Evolutionary conservation across 2,888 invertebrate species (phyloP).

Genomic region (Phyllotreta striolata): DNA sequence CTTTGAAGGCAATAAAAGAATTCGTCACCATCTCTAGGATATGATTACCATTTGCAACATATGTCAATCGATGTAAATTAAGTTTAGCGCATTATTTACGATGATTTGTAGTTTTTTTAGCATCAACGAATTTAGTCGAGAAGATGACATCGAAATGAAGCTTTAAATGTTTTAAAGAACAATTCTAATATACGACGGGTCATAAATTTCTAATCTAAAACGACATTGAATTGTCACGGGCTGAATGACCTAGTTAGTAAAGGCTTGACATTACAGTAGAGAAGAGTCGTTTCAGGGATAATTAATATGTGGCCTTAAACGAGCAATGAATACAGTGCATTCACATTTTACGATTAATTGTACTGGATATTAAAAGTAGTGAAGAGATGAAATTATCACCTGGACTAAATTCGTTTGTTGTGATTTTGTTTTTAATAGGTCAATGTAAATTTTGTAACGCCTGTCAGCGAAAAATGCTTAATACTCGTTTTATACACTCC

Average conservation of each 20-base stretch:
- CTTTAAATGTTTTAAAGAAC: too few species aligned
- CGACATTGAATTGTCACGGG: too few species aligned
- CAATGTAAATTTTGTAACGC: constrained; percentile 18
- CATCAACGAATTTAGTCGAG: background rate
- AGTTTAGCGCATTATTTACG: constrained; percentile 2
- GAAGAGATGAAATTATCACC: background rate
- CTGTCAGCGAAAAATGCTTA: constrained; percentile 11
- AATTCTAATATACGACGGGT: too few species aligned
- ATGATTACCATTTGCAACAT: constrained; percentile 20
- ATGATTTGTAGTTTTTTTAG: constrained; percentile 5
- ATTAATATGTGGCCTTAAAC: too few species aligned
- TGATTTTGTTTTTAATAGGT: constrained; percentile 17
- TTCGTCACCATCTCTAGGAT: constrained; percentile 11
- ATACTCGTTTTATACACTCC: constrained; percentile 13
- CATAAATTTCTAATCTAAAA: too few species aligned
- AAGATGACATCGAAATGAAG: too few species aligned
- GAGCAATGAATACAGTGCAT: too few species aligned
- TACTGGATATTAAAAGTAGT: too few species aligned
- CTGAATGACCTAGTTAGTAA: too few species aligned
- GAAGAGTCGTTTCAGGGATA: too few species aligned
- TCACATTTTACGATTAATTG: too few species aligned
- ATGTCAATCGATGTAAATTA: constrained; percentile 17
- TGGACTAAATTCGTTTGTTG: constrained; percentile 4
- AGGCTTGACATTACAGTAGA: too few species aligned
- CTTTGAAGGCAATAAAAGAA: constrained; percentile 15